A percentile compares a stretch with the other conserved stretches of the same genome.
Evolutionary conservation across 2,888 invertebrate species (phyloP).

Genomic region (Harpalus rubripes): DNA sequence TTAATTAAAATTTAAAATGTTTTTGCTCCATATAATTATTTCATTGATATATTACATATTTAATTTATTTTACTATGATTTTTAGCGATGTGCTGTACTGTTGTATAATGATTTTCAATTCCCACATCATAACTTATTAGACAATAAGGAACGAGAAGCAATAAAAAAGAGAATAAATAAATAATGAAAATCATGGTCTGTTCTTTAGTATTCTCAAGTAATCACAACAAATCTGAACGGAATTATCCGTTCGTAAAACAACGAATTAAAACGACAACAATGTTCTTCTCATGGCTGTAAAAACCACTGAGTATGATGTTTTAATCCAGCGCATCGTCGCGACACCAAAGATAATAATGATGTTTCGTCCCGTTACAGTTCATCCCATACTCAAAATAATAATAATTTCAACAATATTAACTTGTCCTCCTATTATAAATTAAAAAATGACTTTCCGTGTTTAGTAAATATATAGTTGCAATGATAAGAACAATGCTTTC

Average conservation of each 20-base stretch:
- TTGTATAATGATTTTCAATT: too few relatives aligned
- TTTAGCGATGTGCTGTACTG: too few relatives aligned
- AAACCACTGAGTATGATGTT: slow-evolving; percentile 28
- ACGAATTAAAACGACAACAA: slow-evolving; percentile 16
- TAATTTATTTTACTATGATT: too few relatives aligned
- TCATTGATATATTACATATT: too few relatives aligned
- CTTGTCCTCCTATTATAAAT: not conserved
- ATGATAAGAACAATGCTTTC: too few relatives aligned
- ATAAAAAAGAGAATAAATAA: not conserved
- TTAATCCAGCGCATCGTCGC: slow-evolving; percentile 31
- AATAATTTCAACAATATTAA: not conserved
- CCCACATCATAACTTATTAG: not conserved
- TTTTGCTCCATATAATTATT: too few relatives aligned
- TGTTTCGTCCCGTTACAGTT: not conserved
- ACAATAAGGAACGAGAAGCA: not conserved
- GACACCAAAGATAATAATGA: not conserved
- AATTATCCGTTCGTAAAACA: slow-evolving; percentile 32
- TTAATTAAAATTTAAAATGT: too few relatives aligned
- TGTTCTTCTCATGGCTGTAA: slow-evolving; percentile 28
- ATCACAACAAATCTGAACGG: slow-evolving; percentile 27
- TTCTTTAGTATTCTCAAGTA: slow-evolving; percentile 22
- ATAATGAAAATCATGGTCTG: slow-evolving; percentile 17
- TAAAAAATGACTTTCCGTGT: too few relatives aligned
- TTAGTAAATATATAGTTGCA: too few relatives aligned
- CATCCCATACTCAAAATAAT: not conserved